These are phyloP conservation scores for Spea multiplicata DNA, from an alignment of 2,113 vertebrate species.

Conservation along the genomic window DNA sequence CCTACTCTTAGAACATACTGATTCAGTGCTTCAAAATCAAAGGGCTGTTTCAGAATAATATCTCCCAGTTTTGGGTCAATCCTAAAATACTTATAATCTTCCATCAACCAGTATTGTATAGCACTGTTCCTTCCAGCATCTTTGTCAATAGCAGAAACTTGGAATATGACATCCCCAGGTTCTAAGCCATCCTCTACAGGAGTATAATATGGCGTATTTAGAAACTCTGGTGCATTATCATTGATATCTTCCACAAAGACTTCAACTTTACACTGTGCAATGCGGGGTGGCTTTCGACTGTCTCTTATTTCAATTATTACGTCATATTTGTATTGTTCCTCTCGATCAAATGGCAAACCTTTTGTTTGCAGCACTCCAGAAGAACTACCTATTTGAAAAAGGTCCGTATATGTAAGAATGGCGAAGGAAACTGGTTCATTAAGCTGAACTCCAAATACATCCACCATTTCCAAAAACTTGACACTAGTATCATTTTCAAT, in stretches of 20 bases:
- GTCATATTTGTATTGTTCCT: conserved; percentile 72
- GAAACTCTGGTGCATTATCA: conserved; percentile 83
- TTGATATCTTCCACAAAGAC: conserved; percentile 86
- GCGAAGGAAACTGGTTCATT: conserved; percentile 86
- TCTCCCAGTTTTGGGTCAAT: conserved; percentile 89
- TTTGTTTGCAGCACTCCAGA: conserved; percentile 86
- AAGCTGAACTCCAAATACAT: conserved; percentile 72
- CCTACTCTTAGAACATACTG: conserved; percentile 83
- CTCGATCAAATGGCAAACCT: conserved; percentile 81
- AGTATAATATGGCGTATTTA: conserved; percentile 82
- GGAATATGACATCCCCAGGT: conserved; percentile 89
- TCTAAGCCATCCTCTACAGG: conserved; percentile 82
- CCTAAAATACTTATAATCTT: conserved; percentile 84
- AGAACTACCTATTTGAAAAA: conserved; percentile 74
- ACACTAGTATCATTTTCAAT: conserved; percentile 72
- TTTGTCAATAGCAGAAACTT: conserved; percentile 80
- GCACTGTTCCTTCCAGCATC: conserved; percentile 81
- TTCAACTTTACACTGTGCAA: conserved; percentile 76
- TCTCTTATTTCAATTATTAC: conserved; percentile 84
- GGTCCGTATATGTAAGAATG: conserved; percentile 75
- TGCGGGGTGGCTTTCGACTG: conserved; percentile 71
- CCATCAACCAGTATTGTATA: conserved; percentile 78
- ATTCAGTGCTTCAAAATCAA: conserved; percentile 87
- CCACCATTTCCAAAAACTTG: conserved; percentile 72
- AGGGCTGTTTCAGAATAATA: conserved; percentile 82